Evolutionary conservation across 2,113 vertebrate genomes (phyloP).

Genomic region (Murina feae): DNA sequence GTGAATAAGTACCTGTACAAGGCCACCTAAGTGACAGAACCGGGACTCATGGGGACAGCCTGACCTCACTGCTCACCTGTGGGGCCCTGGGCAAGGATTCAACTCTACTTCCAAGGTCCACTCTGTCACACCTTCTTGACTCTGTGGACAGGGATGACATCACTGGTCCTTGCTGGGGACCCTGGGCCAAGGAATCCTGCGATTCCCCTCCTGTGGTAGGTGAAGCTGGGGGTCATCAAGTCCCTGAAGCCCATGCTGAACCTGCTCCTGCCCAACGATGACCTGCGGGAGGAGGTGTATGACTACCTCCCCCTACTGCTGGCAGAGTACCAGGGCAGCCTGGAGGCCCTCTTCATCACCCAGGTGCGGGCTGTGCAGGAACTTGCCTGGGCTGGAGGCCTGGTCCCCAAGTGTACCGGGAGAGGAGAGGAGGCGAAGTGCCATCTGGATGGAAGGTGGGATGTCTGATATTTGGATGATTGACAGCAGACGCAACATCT

Average conservation of each 20-base stretch:
- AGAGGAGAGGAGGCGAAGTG: neutral
- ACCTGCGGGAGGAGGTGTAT: constrained; percentile 59
- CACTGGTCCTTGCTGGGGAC: neutral
- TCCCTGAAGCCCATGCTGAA: constrained; percentile 66
- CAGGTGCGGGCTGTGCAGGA: neutral
- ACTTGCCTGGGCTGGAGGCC: rapidly evolving
- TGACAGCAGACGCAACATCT: neutral
- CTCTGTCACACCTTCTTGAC: rapidly evolving
- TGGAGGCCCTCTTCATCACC: constrained; percentile 65
- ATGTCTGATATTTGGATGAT: too few relatives aligned
- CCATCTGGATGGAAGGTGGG: neutral
- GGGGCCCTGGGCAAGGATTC: neutral
- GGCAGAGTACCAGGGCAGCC: constrained; percentile 37
- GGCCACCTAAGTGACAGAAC: neutral
- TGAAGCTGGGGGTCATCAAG: constrained; percentile 70
- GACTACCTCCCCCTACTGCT: constrained; percentile 69
- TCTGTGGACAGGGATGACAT: neutral
- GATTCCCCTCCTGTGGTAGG: neutral
- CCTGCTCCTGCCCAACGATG: constrained; percentile 50
- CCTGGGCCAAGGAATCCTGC: neutral
- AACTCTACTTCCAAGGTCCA: neutral
- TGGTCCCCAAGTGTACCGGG: neutral
- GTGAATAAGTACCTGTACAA: neutral
- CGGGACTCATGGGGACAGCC: neutral
- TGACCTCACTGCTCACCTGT: rapidly evolving